Percentiles rank a stretch among this genome's conserved stretches.
Conservation (phyloP, 2,113 vertebrate species). For the Myotis yumanensis region DNA sequence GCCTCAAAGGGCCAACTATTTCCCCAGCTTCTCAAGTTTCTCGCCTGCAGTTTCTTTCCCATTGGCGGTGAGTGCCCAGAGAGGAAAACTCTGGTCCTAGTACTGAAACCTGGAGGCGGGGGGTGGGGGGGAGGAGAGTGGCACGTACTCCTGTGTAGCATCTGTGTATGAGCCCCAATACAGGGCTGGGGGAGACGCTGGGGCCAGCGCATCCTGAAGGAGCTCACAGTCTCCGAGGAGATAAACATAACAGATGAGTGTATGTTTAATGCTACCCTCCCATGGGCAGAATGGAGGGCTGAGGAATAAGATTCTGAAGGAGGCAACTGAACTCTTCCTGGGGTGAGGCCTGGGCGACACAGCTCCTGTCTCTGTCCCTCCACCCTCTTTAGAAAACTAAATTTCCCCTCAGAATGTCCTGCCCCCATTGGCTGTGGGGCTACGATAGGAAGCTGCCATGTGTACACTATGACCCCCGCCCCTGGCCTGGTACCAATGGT, state of each 20-base stretch:
- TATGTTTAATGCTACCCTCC: neutral
- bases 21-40: neutral
- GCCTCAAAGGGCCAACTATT: constrained; percentile 63
- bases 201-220: neutral
- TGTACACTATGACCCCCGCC: neutral
- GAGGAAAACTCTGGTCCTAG: neutral
- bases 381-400: neutral
- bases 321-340: neutral
- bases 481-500: neutral
- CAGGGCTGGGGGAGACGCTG: neutral
- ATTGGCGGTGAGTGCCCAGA: neutral
- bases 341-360: fast-evolving
- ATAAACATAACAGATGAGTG: fast-evolving
- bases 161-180: fast-evolving
- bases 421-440: neutral
- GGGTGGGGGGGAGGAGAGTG: neutral
- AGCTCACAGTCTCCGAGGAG: neutral
- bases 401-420: neutral
- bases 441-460: neutral
- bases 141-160: neutral
- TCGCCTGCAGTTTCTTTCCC: neutral
- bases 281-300: neutral
- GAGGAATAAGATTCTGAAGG: neutral
- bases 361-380: neutral
- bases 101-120: neutral